These are phyloP conservation scores for Cassiopea andromeda DNA, from an alignment of 30 jellyfish, hydroid and myxozoan genomes.

Conservation along the genomic window DNA sequence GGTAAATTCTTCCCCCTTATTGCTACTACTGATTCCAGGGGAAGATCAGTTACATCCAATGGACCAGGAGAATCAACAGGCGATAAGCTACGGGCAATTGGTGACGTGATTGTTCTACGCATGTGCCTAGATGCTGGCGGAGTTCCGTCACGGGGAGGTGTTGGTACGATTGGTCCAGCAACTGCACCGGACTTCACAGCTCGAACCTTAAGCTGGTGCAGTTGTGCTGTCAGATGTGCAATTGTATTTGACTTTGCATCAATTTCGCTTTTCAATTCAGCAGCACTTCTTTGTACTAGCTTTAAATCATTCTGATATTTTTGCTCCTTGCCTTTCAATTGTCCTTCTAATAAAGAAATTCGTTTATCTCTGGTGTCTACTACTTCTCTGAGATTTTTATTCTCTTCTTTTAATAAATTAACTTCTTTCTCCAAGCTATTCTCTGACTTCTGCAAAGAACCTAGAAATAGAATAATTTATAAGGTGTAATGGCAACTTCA, in stretches of 20 bases:
- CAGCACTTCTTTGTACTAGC: constrained; percentile 53
- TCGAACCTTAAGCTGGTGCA: constrained; percentile 67
- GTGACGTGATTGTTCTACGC: constrained; percentile 66
- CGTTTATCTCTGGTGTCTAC: constrained; percentile 83
- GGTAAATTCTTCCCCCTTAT: constrained; percentile 50
- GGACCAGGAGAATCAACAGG: constrained; percentile 68
- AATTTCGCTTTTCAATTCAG: constrained; percentile 81
- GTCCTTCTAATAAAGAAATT: constrained; percentile 86
- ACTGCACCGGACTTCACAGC: constrained; percentile 4
- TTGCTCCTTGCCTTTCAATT: constrained; percentile 84
- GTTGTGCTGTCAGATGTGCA: constrained; percentile 80
- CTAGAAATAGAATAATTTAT: constrained; percentile 26
- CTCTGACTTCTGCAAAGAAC: constrained; percentile 7
- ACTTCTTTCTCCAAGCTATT: constrained; percentile 45
- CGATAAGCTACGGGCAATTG: constrained; percentile 42
- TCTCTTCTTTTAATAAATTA: constrained; percentile 43
- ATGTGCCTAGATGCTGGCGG: constrained; percentile 49
- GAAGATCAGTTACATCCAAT: constrained; percentile 60
- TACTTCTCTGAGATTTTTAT: constrained; percentile 18
- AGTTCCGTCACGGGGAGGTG: constrained; percentile 84
- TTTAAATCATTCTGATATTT: constrained; percentile 71
- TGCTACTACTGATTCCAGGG: constrained; percentile 61
- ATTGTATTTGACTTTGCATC: constrained; percentile 85
- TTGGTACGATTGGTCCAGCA: constrained; percentile 33
- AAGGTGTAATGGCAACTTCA: too few species aligned